A percentile compares a stretch with the other conserved stretches of the same genome.
These are phyloP conservation scores for Bolinopsis microptera DNA, from an alignment of 37 sponge, comb jelly and placozoan genomes.

Conservation along the genomic window DNA sequence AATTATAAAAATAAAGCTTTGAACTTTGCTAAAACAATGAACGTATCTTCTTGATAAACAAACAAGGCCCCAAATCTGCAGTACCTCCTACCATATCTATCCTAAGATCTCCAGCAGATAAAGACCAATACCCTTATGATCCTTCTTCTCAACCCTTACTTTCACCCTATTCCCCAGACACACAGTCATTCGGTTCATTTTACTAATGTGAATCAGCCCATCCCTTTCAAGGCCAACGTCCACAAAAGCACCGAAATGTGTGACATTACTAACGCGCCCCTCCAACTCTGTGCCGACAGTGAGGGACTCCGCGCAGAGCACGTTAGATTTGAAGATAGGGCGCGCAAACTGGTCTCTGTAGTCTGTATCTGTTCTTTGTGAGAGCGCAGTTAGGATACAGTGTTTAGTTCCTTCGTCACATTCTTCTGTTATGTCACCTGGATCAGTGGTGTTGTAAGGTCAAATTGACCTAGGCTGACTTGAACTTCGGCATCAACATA, in stretches of 20 bases:
- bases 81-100: background rate
- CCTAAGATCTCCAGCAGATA: background rate
- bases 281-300: background rate
- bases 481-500: too few species aligned
- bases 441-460: background rate
- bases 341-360: constrained; percentile 40
- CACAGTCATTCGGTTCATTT: background rate
- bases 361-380: background rate
- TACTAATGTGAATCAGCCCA: constrained; percentile 35
- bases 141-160: constrained; percentile 49
- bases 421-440: background rate
- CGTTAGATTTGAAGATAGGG: background rate
- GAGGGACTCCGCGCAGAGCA: background rate
- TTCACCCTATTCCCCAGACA: constrained; percentile 3
- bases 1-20: too few species aligned
- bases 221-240: constrained; percentile 13
- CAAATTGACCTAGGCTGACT: too few species aligned
- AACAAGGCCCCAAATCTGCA: too few species aligned
- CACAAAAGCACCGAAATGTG: constrained; percentile 58
- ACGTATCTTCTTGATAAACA: too few species aligned
- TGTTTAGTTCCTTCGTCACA: background rate
- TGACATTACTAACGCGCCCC: constrained; percentile 41
- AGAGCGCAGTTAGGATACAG: constrained; percentile 11
- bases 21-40: too few species aligned
- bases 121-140: constrained; percentile 39